A percentile compares a stretch with the other conserved stretches of the same genome.
Evolutionary conservation across 2,888 invertebrate species (phyloP).

Genomic region (Acleris sparsana): DNA sequence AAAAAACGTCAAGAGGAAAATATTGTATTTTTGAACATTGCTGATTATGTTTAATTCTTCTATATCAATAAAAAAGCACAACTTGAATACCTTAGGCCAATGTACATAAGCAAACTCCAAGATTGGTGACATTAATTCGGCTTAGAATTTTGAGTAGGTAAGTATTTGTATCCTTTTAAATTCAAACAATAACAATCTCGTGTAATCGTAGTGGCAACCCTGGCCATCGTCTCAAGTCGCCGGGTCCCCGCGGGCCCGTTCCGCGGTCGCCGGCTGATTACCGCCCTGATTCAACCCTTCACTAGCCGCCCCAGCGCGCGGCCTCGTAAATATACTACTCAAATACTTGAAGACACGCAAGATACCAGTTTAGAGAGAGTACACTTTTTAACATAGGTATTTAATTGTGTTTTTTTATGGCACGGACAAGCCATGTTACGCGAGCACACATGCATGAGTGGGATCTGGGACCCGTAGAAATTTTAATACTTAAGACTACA

Average conservation of each 20-base stretch:
- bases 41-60: too few species aligned
- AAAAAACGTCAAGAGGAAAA: too few species aligned
- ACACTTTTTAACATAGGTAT: too few species aligned
- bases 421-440: not conserved
- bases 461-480: too few species aligned
- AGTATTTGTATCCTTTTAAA: not conserved
- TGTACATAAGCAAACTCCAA: not conserved
- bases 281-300: slow-evolving; percentile 80
- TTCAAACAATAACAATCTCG: not conserved
- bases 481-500: too few species aligned
- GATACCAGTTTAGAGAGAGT: not conserved
- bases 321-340: slow-evolving; percentile 35
- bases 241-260: slow-evolving; percentile 75
- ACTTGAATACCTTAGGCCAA: too few species aligned
- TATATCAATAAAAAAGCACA: too few species aligned
- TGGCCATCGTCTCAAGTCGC: slow-evolving; percentile 65
- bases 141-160: not conserved
- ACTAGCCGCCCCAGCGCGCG: slow-evolving; percentile 46
- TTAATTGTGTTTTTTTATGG: not conserved
- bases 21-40: too few species aligned
- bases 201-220: slow-evolving; percentile 53
- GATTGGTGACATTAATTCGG: not conserved
- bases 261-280: slow-evolving; percentile 83
- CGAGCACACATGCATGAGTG: too few species aligned
- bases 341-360: slow-evolving; percentile 10